These are phyloP conservation scores for Nephrotoma flavescens DNA, from an alignment of 2,888 invertebrate species.

Conservation along the genomic window DNA sequence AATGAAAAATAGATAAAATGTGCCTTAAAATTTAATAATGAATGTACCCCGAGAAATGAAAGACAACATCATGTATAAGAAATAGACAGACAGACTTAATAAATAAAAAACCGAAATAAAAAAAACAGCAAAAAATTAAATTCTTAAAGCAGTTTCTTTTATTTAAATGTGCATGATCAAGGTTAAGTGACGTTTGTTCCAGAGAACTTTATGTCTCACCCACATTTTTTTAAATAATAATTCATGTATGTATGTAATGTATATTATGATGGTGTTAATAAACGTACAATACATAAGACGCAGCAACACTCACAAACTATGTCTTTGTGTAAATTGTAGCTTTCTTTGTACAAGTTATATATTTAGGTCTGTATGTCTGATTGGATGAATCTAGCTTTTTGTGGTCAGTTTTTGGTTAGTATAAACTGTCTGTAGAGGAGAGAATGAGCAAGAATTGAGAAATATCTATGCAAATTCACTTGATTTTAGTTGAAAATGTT, in stretches of 20 bases:
- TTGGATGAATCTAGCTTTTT: neutral
- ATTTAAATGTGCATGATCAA: slow-evolving; percentile 3
- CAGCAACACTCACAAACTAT: neutral
- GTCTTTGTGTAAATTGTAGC: neutral
- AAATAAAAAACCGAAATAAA: neutral
- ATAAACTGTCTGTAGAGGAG: neutral
- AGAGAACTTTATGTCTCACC: neutral
- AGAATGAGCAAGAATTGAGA: neutral
- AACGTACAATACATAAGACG: neutral
- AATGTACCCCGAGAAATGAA: neutral
- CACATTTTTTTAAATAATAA: neutral
- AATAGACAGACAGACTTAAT: neutral
- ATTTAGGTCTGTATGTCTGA: neutral
- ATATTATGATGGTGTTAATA: neutral
- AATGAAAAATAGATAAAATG: neutral
- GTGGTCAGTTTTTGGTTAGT: neutral
- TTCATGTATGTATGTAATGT: neutral
- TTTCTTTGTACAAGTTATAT: neutral
- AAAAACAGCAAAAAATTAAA: neutral
- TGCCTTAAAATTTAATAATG: neutral
- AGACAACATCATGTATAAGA: neutral
- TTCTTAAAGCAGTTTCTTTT: neutral
- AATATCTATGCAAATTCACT: neutral
- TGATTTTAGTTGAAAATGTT: neutral
- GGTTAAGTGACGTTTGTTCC: neutral